Base-by-base conservation (phyloP, 2,113 vertebrate species). In the Amphilophus citrinellus region DNA sequence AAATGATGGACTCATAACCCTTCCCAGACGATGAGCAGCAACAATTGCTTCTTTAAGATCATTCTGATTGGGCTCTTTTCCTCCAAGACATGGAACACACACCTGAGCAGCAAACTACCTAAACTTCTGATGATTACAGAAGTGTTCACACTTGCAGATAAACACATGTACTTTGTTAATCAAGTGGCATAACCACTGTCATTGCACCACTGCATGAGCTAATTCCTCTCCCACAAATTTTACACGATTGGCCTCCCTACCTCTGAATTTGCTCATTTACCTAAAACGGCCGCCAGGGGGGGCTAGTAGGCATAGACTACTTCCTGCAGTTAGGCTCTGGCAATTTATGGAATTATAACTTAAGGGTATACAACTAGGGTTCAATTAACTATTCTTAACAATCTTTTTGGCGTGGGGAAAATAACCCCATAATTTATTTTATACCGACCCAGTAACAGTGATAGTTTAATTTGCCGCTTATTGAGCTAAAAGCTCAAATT, bases 221-320 rank as follows among this genome's bases (percentile, higher is more conserved):
- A 7, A 53, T 18, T 53, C 18, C 15, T 17, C 47, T 50, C 14
- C 15, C 7, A n/a, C 20, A 57, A n/a, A 14, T 32, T 18, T 78
- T 8, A 35, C 15, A 30, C n/a, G 37, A n/a, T 39, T 57, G 60
- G 66, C 50, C n/a, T 30, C 20, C 14, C 4, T 3, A 7, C 10
- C 5, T 17, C 27, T 61, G 10, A 3, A 61, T 58, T 1, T 53
- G 42, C 15, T 32, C 20, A 37, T 32, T 60, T 80, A n/a, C 76
- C 10, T 2, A 10, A 42, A 27, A 2, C 81, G 6, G 2, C 88
- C 93, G 32, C 89, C 85, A 93, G 91, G 81, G 81, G 91, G 88
- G 0, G 93, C n/a, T 78, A 76, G 44, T 81, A 39, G n/a, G 76
- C 2, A 8, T 39, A 58, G 15, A 22, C 10, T 20, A 6, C 3